These are phyloP conservation scores for Imbricaverruca yamaguchii DNA, from an alignment of 2,888 invertebrate genomes.

Conservation along the genomic window DNA sequence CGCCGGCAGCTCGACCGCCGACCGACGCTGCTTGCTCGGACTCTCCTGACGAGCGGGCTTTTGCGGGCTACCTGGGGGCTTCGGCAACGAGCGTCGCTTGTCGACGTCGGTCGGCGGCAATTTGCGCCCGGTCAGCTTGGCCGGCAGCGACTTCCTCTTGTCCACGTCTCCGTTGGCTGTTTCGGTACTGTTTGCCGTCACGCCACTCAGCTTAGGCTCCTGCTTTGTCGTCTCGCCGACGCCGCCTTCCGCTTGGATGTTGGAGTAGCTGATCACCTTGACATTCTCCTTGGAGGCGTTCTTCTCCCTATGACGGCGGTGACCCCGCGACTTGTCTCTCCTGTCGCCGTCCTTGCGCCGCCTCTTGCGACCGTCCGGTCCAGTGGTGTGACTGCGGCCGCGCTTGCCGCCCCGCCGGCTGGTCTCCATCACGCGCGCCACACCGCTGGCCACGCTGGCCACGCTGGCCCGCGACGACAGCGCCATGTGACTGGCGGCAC, in stretches of 20 bases:
- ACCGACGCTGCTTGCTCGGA: not conserved
- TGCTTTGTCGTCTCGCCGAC: not conserved
- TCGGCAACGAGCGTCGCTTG: conserved; percentile 9
- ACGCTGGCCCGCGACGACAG: conserved; percentile 12
- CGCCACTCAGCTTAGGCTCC: not conserved
- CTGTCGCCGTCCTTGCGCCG: not conserved
- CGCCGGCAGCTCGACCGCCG: not conserved
- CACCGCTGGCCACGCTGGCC: conserved; percentile 13
- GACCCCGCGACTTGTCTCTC: not conserved
- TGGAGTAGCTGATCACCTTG: conserved; percentile 20
- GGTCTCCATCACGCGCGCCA: conserved; percentile 10
- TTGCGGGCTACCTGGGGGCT: not conserved
- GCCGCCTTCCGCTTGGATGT: not conserved
- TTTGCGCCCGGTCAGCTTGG: not conserved
- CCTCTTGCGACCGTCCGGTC: not conserved
- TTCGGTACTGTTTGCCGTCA: not conserved
- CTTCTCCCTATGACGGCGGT: not conserved
- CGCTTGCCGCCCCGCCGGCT: not conserved
- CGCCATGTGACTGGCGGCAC: conserved; percentile 15
- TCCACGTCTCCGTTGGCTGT: not conserved
- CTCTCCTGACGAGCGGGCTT: conserved; percentile 1
- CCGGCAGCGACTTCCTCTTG: conserved; percentile 15
- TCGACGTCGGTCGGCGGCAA: not conserved
- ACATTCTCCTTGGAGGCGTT: not conserved
- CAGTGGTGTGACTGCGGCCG: not conserved